These are phyloP conservation scores for Scylla paramamosain DNA, from an alignment of 1,140 invertebrate species.

Conservation along the genomic window DNA sequence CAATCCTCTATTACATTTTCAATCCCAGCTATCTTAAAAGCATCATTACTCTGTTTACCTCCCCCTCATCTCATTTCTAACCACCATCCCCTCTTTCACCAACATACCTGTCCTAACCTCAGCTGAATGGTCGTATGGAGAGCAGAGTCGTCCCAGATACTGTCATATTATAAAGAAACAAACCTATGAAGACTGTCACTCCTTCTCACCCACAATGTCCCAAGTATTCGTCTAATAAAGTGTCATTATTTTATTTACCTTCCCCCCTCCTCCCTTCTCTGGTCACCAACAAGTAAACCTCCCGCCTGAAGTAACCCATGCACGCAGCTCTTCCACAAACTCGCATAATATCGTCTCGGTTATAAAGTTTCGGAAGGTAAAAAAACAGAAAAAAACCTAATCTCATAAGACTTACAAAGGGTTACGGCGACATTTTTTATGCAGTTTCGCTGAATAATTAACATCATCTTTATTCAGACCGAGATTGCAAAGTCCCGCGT, in stretches of 20 bases:
- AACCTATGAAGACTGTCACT: not conserved
- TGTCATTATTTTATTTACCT: not conserved
- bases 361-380: not conserved
- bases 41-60: not conserved
- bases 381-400: not conserved
- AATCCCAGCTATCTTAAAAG: too few relatives aligned
- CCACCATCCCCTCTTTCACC: not conserved
- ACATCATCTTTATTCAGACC: not conserved
- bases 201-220: not conserved
- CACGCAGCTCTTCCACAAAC: not conserved
- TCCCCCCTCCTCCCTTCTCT: not conserved
- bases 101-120: too few relatives aligned
- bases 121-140: too few relatives aligned
- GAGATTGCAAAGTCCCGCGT: not conserved
- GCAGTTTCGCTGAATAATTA: not conserved
- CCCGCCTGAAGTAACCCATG: not conserved
- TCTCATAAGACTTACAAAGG: not conserved
- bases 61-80: not conserved
- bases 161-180: too few relatives aligned
- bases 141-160: too few relatives aligned
- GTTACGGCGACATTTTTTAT: conserved; percentile 1
- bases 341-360: not conserved
- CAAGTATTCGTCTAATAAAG: too few relatives aligned
- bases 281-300: not conserved
- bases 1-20: too few relatives aligned